Percentiles rank a stretch among this genome's conserved stretches.
Conservation (phyloP, 2,797 vertebrate genomes). For the Manis crassicaudata region DNA sequence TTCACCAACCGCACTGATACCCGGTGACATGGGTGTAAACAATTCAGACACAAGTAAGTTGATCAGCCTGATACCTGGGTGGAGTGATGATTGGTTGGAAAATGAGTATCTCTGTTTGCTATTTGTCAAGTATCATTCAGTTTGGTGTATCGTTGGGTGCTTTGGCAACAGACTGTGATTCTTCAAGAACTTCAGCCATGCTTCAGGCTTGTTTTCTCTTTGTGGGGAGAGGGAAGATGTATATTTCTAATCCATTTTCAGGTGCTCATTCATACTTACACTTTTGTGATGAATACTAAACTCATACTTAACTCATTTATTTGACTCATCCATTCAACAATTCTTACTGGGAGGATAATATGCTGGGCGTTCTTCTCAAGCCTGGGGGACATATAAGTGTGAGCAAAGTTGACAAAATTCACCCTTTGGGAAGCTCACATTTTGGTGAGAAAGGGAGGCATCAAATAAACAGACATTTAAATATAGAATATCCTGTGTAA, state of each 20-base stretch:
- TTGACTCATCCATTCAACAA: not conserved
- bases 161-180: not conserved
- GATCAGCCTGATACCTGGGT: not conserved
- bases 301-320: not conserved
- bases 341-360: not conserved
- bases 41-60: not conserved
- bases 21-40: not conserved
- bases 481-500: not conserved
- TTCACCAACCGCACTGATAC: not conserved
- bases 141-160: not conserved
- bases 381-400: too few relatives aligned
- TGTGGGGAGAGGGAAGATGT: fast-evolving
- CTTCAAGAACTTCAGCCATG: not conserved
- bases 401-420: not conserved
- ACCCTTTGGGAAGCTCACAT: not conserved
- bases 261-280: not conserved
- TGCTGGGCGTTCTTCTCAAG: not conserved
- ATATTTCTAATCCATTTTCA: not conserved
- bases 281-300: not conserved
- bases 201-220: not conserved
- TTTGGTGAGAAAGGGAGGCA: not conserved
- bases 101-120: not conserved
- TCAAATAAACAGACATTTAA: not conserved
- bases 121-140: not conserved
- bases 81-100: not conserved